Percentiles rank a stretch among this genome's conserved stretches.
phyloP scores from a whole-genome alignment of 2,797 vertebrate species.

The Anabas testudineus region DNA sequence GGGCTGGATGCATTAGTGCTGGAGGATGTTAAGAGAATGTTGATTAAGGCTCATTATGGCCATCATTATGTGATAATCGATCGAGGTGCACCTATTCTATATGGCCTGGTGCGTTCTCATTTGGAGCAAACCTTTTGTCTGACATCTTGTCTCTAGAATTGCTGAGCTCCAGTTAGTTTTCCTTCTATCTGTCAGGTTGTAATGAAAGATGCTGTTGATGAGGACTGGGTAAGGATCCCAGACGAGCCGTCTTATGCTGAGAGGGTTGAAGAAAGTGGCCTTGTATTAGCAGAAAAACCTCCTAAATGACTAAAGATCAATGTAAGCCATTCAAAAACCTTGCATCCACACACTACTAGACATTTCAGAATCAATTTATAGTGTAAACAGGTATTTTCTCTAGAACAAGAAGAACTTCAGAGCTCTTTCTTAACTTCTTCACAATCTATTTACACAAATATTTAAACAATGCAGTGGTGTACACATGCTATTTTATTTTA shows the following conservation, averaged over 20 bases:
- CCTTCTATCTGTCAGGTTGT: conserved; percentile 29
- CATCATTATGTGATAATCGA: conserved; percentile 71
- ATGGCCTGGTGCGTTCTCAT: conserved; percentile 37
- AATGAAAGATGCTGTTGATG: conserved; percentile 36
- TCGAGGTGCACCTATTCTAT: conserved; percentile 42
- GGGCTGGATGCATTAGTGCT: conserved; percentile 77
- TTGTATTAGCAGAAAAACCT: conserved; percentile 21
- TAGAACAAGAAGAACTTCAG: conserved; percentile 5
- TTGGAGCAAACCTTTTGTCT: conserved; percentile 45
- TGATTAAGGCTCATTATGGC: conserved; percentile 77
- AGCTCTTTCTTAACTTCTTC: conserved; percentile 39
- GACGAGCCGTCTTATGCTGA: conserved; percentile 31
- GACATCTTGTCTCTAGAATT: conserved; percentile 41
- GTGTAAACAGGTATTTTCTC: conserved; percentile 44
- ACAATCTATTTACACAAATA: conserved; percentile 52
- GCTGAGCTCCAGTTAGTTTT: conserved; percentile 35
- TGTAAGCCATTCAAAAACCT: conserved; percentile 40
- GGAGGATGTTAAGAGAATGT: conserved; percentile 73
- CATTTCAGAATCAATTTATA: conserved; percentile 33
- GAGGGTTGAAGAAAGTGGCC: conserved; percentile 21
- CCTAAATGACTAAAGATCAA: conserved; percentile 34
- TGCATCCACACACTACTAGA: conserved; percentile 23
- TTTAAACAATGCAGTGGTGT: conserved; percentile 32
- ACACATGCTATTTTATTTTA: conserved; percentile 47
- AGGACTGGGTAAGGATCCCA: conserved; percentile 38